Percentiles rank a stretch among this genome's conserved stretches.
Conservation (phyloP, 2,888 invertebrate species). For the Acrobeloides nanus region DNA sequence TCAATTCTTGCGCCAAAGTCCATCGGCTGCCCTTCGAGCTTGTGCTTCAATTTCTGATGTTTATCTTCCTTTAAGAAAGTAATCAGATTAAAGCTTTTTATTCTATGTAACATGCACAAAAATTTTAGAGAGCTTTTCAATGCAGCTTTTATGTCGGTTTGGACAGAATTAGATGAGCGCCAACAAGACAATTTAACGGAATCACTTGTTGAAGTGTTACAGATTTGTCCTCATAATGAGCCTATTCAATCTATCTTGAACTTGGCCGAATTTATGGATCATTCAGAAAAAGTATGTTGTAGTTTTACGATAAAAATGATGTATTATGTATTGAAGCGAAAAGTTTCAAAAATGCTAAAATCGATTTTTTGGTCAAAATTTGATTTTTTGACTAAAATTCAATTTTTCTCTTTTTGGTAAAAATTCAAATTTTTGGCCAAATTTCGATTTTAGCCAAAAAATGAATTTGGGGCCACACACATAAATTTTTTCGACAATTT, state of each 20-base stretch:
- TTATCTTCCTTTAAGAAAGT: constrained; percentile 79
- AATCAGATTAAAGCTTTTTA: constrained; percentile 11
- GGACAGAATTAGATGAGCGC: constrained; percentile 80
- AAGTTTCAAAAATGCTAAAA: no score
- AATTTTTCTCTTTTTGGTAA: no score
- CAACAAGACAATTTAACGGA: constrained; percentile 77
- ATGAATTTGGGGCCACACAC: no score
- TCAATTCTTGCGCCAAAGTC: constrained; percentile 85
- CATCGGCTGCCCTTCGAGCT: constrained; percentile 84
- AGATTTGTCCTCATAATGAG: constrained; percentile 60
- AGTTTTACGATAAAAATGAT: neutral
- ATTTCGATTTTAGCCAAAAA: no score
- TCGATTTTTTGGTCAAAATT: no score
- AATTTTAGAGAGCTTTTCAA: constrained; percentile 77
- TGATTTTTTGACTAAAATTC: no score
- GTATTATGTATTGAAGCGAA: no score
- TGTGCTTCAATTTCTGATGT: constrained; percentile 86
- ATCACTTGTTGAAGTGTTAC: constrained; percentile 73
- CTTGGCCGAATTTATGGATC: constrained; percentile 98
- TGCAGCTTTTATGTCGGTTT: constrained; percentile 96
- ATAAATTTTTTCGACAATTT: no score
- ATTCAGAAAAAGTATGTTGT: constrained; percentile 70
- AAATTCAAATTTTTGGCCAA: no score
- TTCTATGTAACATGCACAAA: neutral
- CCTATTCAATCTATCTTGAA: constrained; percentile 63